These are phyloP conservation scores for Achlya flavicornis DNA, from an alignment of 2,888 invertebrate species.

Conservation along the genomic window DNA sequence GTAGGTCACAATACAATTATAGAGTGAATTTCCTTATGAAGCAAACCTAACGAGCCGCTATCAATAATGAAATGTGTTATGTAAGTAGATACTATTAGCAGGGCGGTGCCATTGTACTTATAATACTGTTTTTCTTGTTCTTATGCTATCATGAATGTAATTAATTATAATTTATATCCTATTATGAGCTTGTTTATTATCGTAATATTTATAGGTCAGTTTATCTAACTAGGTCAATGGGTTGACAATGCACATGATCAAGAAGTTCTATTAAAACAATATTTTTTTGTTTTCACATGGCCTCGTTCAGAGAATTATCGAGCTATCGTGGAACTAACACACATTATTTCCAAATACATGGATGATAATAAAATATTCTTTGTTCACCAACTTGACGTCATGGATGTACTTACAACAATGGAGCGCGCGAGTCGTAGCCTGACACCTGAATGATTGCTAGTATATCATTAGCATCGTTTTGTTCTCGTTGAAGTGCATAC, in stretches of 20 bases:
- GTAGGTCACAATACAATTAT: background rate
- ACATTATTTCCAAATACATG: background rate
- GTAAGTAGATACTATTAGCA: background rate
- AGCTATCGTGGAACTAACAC: background rate
- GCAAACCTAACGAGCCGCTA: background rate
- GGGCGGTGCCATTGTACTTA: background rate
- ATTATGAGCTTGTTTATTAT: conserved; percentile 16
- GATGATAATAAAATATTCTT: background rate
- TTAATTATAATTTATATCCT: conserved; percentile 5
- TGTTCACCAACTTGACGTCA: background rate
- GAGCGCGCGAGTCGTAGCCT: conserved; percentile 22
- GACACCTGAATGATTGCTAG: conserved; percentile 30
- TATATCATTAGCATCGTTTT: conserved; percentile 28
- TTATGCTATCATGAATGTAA: conserved; percentile 11
- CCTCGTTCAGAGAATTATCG: background rate
- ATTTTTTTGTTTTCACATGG: conserved; percentile 14
- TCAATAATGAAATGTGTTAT: background rate
- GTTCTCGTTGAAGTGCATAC: conserved; percentile 16
- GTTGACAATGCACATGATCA: conserved; percentile 12
- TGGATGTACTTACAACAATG: conserved; percentile 10
- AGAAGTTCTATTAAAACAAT: background rate
- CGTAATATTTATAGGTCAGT: background rate
- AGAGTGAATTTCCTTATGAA: background rate
- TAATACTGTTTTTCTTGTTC: conserved; percentile 7
- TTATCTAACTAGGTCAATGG: conserved; percentile 42